These are phyloP conservation scores for Eulemur rufifrons DNA, from an alignment of 2,113 vertebrate genomes.

Conservation along the genomic window DNA sequence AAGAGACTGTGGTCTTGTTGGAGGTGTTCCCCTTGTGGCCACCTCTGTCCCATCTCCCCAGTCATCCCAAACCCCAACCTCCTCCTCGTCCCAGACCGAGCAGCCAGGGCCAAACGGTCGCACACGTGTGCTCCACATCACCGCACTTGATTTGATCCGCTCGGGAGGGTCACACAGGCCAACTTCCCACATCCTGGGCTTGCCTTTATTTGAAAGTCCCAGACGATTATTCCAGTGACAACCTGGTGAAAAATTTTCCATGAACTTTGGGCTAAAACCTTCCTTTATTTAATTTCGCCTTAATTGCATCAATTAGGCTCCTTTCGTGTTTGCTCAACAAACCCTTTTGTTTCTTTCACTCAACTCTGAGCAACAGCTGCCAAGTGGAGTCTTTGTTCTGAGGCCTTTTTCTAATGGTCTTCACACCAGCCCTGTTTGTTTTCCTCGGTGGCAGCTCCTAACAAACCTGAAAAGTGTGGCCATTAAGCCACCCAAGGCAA, in stretches of 20 bases:
- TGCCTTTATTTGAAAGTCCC: slow-evolving; percentile 63
- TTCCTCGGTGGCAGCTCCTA: slow-evolving; percentile 54
- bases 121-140: background rate
- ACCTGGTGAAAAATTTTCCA: slow-evolving; percentile 72
- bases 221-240: slow-evolving; percentile 56
- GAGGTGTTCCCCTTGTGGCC: background rate
- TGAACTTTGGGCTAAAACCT: slow-evolving; percentile 72
- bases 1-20: background rate
- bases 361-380: slow-evolving; percentile 74
- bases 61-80: background rate
- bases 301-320: slow-evolving; percentile 79
- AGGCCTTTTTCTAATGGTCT: slow-evolving; percentile 64
- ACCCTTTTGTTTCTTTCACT: slow-evolving; percentile 74
- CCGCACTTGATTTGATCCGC: background rate
- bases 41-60: background rate
- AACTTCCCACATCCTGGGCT: slow-evolving; percentile 64
- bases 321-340: slow-evolving; percentile 77
- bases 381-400: slow-evolving; percentile 78
- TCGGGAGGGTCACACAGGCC: background rate
- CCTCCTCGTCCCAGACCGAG: background rate
- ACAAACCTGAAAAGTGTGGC: slow-evolving; percentile 56
- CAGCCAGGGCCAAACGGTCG: background rate
- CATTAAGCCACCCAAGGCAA: slow-evolving; percentile 53
- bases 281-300: slow-evolving; percentile 78
- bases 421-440: slow-evolving; percentile 74